Evolutionary conservation across 1,140 invertebrate species (phyloP).

Genomic region (Marisa cornuarietis): DNA sequence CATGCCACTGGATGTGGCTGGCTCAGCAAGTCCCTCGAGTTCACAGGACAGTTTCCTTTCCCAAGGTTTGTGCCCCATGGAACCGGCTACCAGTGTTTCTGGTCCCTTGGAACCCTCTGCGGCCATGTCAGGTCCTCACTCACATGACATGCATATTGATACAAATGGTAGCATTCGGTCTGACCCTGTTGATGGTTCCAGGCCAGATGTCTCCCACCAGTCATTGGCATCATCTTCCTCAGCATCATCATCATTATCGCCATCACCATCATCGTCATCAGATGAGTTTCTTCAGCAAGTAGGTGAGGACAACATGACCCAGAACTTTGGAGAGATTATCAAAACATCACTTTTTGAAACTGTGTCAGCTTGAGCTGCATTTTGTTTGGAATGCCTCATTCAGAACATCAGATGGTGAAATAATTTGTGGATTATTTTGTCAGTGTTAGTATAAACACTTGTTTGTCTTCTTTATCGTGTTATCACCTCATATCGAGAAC

Average conservation of each 20-base stretch:
- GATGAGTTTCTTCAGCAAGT: slow-evolving; percentile 2
- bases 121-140: not conserved
- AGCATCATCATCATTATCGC: slow-evolving; percentile 3
- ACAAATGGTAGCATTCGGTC: not conserved
- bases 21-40: slow-evolving; percentile 19
- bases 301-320: slow-evolving; percentile 24
- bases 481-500: not conserved
- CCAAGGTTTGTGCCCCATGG: slow-evolving; percentile 17
- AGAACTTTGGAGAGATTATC: slow-evolving; percentile 91
- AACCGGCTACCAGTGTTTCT: slow-evolving; percentile 17
- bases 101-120: slow-evolving; percentile 12
- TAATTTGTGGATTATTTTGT: not conserved
- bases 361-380: slow-evolving; percentile 76
- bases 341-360: slow-evolving; percentile 93
- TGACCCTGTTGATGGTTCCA: not conserved
- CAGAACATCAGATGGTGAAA: not conserved
- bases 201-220: slow-evolving; percentile 8
- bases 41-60: slow-evolving; percentile 26
- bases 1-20: not conserved
- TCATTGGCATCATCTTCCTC: slow-evolving; percentile 1
- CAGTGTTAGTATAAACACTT: not conserved
- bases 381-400: not conserved
- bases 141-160: not conserved
- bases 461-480: too few species aligned
- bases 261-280: not conserved